Evolutionary conservation across 2,888 invertebrate genomes (phyloP).

Genomic region (Ornithoptera alexandrae): DNA sequence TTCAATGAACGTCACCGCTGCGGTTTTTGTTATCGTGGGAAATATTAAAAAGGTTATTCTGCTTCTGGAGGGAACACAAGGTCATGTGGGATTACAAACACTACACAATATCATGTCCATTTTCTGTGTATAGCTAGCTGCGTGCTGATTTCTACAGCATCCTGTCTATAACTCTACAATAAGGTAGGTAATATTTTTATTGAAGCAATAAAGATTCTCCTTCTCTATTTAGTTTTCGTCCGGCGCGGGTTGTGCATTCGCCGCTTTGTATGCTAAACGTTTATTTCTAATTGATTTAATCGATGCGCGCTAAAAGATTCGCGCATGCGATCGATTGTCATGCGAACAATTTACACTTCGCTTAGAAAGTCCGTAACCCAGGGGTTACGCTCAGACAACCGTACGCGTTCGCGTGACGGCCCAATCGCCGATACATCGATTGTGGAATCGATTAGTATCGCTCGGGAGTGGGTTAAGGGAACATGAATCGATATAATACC

Average conservation of each 20-base stretch:
- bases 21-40: no score
- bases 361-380: conserved; percentile 38
- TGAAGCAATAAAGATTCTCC: no score
- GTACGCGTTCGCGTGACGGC: conserved; percentile 58
- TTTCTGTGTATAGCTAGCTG: no score
- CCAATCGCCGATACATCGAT: conserved; percentile 53
- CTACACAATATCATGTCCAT: no score
- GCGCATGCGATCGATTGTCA: conserved; percentile 16
- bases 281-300: conserved; percentile 17
- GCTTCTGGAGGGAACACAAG: no score
- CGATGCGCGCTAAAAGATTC: conserved; percentile 16
- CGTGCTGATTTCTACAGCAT: no score
- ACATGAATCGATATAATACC: conserved; percentile 43
- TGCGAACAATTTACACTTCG: conserved; percentile 23
- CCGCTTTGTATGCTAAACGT: conserved; percentile 1
- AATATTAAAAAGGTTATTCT: no score
- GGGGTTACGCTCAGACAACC: conserved; percentile 32
- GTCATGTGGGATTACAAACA: no score
- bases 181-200: no score
- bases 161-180: no score
- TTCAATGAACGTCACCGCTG: no score
- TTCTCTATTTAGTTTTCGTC: no score
- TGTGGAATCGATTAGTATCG: conserved; percentile 63
- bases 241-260: not conserved
- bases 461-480: conserved; percentile 53